Evolutionary conservation across 2,797 vertebrate genomes (phyloP), one percentile per base, ranked within the genome.

Genomic region (Astyanax mexicanus): DNA sequence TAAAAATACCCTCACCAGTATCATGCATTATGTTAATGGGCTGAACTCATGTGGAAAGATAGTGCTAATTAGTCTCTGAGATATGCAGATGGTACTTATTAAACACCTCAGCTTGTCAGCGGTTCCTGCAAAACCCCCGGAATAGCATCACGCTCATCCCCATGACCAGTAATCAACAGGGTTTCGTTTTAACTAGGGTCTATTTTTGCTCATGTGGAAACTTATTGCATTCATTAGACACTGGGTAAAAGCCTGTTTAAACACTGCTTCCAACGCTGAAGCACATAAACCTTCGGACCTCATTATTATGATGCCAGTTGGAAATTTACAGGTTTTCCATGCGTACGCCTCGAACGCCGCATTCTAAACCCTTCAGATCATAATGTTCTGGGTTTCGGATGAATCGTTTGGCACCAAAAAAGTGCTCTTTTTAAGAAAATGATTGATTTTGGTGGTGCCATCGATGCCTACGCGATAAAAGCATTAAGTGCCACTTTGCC

Each of bases 11-110:
- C 25, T 60, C 47, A 68, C 23, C 27, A 55, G 62, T 69, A 73
- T 57, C 70, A 77, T 76, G 74, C 77, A 65, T 78, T 73, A 78
- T 83, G 71, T 75, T 79, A 79, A 84, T 81, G 60, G 65, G 9
- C 74, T 70, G 76, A 81, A 83, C 80, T 81, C 81, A 74, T 82
- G 74, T 84, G 75, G 75, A 80, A 84, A 80, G 80, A 84, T 83
- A 82, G 83, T 82, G 71, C 69, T 86, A 89, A 89, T 87, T 83
- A 88, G 70, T 79, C 70, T 0, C 29, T 47, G 69, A 74, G 58
- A 85, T 81, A 86, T 88, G 85, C 86, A 89, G 88, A 88, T 87
- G 85, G 85, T 80, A 81, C 82, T 88, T 83, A 79, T 91, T 89
- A 88, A 75, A 79, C 72, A 85, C 78, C 74, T 81, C 83, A 85